Conservation (phyloP, 2,797 vertebrate species). For the Sebastes melanostomus region DNA sequence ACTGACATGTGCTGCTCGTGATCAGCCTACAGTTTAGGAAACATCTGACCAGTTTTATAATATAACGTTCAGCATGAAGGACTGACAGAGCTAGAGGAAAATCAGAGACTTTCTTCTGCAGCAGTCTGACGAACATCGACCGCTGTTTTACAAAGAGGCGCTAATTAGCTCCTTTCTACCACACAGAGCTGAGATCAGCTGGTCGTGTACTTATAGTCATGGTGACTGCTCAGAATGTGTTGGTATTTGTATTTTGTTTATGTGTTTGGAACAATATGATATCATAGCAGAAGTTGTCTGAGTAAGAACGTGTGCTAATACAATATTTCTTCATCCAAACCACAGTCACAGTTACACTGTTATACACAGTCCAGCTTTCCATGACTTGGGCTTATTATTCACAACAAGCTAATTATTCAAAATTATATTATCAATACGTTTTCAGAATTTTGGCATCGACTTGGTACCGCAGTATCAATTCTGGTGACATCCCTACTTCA, state of each 20-base stretch:
- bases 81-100: neutral
- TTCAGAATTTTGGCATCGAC: too few relatives aligned
- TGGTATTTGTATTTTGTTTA: neutral
- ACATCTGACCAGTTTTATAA: neutral
- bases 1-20: neutral
- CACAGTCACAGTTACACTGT: neutral
- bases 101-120: neutral
- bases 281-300: neutral
- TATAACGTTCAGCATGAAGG: neutral
- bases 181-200: neutral
- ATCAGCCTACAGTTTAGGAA: neutral
- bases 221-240: neutral
- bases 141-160: neutral
- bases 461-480: too few relatives aligned
- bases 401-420: too few relatives aligned
- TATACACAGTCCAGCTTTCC: neutral
- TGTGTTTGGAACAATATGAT: neutral
- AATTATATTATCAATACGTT: too few relatives aligned
- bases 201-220: neutral
- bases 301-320: neutral
- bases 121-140: neutral
- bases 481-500: neutral
- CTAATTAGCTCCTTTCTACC: neutral
- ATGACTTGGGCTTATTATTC: neutral
- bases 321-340: neutral